These are phyloP conservation scores for Nannospalax galili DNA, from an alignment of 2,113 vertebrate species.

Conservation along the genomic window DNA sequence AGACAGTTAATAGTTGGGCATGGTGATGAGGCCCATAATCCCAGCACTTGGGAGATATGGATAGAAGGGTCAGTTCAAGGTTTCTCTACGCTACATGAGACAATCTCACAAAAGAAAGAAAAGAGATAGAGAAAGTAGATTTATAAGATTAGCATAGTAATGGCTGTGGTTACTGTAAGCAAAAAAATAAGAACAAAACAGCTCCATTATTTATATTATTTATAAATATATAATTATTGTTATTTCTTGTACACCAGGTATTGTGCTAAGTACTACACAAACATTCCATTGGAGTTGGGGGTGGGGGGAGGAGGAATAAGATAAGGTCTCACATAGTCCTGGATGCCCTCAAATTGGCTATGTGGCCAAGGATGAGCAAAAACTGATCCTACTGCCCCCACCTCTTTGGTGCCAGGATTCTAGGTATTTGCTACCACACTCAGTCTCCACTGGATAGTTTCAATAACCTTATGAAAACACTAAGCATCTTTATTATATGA, in stretches of 20 bases:
- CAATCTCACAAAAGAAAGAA: not conserved
- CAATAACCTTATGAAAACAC: not conserved
- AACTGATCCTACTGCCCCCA: too few species aligned
- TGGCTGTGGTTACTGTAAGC: slow-evolving; percentile 12
- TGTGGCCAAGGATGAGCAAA: not conserved
- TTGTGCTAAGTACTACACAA: not conserved
- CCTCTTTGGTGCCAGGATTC: not conserved
- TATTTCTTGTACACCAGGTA: not conserved
- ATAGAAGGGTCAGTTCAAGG: not conserved
- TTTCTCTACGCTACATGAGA: not conserved
- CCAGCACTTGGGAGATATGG: not conserved
- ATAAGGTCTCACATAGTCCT: not conserved
- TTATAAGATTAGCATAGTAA: not conserved
- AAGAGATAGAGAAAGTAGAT: not conserved
- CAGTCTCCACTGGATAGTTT: not conserved
- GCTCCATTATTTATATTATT: slow-evolving; percentile 16
- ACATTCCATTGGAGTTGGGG: not conserved
- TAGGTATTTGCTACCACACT: not conserved
- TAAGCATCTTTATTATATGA: not conserved
- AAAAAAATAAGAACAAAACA: not conserved
- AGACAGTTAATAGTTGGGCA: too few species aligned
- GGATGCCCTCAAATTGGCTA: not conserved
- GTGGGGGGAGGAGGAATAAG: too few species aligned
- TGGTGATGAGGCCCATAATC: not conserved
- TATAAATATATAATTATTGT: not conserved